A percentile compares a stretch with the other conserved stretches of the same genome.
Conservation (phyloP, 2,888 invertebrate genomes). For the Melangyna quadrimaculata region DNA sequence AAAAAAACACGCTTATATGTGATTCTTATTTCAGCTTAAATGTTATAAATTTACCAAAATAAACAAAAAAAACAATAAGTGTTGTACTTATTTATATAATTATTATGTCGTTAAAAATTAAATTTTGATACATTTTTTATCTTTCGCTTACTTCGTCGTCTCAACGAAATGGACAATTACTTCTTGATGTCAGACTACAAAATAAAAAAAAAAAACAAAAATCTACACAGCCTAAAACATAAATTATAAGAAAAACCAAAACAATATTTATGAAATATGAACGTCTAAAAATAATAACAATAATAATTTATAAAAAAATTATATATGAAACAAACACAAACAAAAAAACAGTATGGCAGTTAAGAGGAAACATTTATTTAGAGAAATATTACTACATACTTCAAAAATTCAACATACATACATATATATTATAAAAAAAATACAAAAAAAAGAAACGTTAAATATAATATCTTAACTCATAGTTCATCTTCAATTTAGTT, state of each 20-base stretch:
- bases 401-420: slow-evolving; percentile 31
- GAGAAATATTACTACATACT: slow-evolving; percentile 44
- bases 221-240: neutral
- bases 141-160: slow-evolving; percentile 57
- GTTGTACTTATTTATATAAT: slow-evolving; percentile 51
- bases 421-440: slow-evolving; percentile 27
- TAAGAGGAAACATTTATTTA: slow-evolving; percentile 40
- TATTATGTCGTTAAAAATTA: slow-evolving; percentile 44
- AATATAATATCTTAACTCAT: slow-evolving; percentile 50
- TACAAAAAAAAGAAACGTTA: slow-evolving; percentile 41
- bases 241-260: neutral
- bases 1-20: slow-evolving; percentile 26
- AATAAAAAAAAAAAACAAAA: slow-evolving; percentile 13
- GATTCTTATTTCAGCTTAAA: slow-evolving; percentile 32
- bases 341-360: slow-evolving; percentile 17
- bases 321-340: neutral
- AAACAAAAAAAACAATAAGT: slow-evolving; percentile 15
- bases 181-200: slow-evolving; percentile 45
- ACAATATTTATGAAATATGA: slow-evolving; percentile 5
- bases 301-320: slow-evolving; percentile 3
- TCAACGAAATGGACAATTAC: slow-evolving; percentile 48
- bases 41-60: slow-evolving; percentile 19
- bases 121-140: slow-evolving; percentile 61
- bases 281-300: slow-evolving; percentile 19
- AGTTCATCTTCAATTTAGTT: slow-evolving; percentile 57